Conservation (phyloP, 2,113 vertebrate species). For the Phalacrocorax carbo region DNA sequence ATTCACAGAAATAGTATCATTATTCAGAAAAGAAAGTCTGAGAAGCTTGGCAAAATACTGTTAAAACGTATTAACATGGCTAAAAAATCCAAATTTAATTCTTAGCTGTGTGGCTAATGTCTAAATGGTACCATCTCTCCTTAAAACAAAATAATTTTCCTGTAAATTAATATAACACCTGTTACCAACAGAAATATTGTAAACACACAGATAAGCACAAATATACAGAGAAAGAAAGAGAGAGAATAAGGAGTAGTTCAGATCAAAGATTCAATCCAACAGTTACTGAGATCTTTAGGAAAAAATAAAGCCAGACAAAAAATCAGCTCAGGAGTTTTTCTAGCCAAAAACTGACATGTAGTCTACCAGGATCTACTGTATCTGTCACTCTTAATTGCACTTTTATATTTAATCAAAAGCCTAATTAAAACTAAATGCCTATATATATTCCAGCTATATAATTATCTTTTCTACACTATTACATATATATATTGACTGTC, state of each 20-base stretch:
- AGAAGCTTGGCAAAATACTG: background rate
- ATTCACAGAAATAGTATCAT: background rate
- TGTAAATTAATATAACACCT: background rate
- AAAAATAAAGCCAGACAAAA: background rate
- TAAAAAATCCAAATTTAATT: background rate
- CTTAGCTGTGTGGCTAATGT: background rate
- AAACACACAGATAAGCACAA: background rate
- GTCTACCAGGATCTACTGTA: background rate
- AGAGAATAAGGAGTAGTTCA: background rate
- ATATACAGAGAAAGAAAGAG: background rate
- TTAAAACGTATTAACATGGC: background rate
- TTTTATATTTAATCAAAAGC: constrained; percentile 14
- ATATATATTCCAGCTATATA: background rate
- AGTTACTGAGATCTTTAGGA: background rate
- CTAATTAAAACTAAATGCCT: constrained; percentile 23
- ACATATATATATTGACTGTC: background rate
- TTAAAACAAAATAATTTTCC: background rate
- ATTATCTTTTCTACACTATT: background rate
- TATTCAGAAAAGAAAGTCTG: background rate
- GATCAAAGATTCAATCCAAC: background rate
- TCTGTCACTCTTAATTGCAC: background rate
- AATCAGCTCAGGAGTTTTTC: background rate
- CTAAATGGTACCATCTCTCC: background rate
- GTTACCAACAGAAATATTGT: background rate
- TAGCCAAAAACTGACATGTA: background rate